Conservation (phyloP, 2,888 invertebrate genomes). For the Nasonia oneida region DNA sequence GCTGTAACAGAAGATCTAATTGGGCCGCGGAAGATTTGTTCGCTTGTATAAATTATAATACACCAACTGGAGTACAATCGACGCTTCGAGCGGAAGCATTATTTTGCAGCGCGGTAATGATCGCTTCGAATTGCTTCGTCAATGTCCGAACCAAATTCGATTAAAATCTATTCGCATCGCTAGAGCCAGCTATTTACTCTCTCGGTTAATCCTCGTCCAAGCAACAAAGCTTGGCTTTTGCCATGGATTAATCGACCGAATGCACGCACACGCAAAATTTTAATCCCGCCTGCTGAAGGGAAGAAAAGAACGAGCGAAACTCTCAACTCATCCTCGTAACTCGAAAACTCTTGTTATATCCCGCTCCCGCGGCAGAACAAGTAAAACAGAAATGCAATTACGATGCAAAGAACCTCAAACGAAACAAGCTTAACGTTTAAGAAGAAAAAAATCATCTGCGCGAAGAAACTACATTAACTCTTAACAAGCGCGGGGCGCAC, state of each 20-base stretch:
- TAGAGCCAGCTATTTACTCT: not conserved
- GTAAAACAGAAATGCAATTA: conserved; percentile 16
- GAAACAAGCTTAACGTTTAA: conserved; percentile 16
- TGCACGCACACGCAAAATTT: not conserved
- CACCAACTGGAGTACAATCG: too few relatives aligned
- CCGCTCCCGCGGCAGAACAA: not conserved
- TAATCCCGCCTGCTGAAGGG: not conserved
- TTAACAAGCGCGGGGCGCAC: conserved; percentile 24
- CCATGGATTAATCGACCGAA: not conserved
- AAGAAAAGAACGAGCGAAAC: not conserved
- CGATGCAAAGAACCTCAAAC: not conserved
- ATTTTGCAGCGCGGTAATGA: not conserved
- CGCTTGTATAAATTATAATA: not conserved
- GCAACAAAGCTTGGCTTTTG: not conserved
- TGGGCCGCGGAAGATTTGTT: not conserved
- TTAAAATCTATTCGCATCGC: not conserved
- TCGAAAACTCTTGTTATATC: not conserved
- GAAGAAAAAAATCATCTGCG: not conserved
- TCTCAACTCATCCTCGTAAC: not conserved
- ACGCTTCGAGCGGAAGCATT: too few relatives aligned
- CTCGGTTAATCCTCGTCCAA: not conserved
- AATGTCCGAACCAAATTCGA: not conserved
- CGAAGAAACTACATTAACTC: conserved; percentile 25
- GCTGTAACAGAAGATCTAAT: not conserved
- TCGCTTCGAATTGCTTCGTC: not conserved